Conservation (phyloP, 2,797 vertebrate genomes). For the Chaenodraco wilsoni region DNA sequence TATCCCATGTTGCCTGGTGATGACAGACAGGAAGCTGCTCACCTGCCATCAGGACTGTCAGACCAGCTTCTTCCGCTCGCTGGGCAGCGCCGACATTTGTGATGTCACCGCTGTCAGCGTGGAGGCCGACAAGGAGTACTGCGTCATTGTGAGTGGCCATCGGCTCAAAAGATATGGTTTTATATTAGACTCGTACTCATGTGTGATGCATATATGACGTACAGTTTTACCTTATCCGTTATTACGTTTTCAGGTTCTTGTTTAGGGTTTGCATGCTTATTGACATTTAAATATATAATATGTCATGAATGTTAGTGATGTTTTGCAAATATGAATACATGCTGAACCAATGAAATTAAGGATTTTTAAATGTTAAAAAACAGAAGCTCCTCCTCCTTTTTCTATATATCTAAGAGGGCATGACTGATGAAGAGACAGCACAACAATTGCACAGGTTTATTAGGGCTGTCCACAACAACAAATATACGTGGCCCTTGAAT, state of each 20-base stretch:
- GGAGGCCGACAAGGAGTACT: conserved; percentile 89
- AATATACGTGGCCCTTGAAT: too few species aligned
- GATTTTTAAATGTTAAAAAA: too few species aligned
- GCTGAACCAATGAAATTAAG: too few species aligned
- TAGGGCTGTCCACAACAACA: too few species aligned
- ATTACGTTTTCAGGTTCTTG: not conserved
- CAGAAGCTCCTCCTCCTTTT: too few species aligned
- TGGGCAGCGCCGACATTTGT: conserved; percentile 85
- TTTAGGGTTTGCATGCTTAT: not conserved
- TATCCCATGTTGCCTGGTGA: conserved; percentile 95
- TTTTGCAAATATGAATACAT: too few species aligned
- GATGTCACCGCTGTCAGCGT: conserved; percentile 84
- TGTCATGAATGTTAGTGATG: not conserved
- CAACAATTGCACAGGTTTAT: too few species aligned
- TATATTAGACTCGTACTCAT: not conserved
- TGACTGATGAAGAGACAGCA: too few species aligned
- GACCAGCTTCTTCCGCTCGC: conserved; percentile 96
- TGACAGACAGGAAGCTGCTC: conserved; percentile 88
- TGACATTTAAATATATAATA: not conserved
- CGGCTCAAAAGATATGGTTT: not conserved
- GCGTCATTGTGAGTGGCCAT: conserved; percentile 88
- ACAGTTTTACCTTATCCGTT: not conserved
- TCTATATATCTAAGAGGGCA: too few species aligned
- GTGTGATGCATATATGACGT: not conserved
- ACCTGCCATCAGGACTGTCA: conserved; percentile 98